A percentile compares a stretch with the other conserved stretches of the same genome.
Evolutionary conservation across 30 jellyfish, hydroid and myxozoan genomes (phyloP).

Genomic region (Aurelia coerulea): DNA sequence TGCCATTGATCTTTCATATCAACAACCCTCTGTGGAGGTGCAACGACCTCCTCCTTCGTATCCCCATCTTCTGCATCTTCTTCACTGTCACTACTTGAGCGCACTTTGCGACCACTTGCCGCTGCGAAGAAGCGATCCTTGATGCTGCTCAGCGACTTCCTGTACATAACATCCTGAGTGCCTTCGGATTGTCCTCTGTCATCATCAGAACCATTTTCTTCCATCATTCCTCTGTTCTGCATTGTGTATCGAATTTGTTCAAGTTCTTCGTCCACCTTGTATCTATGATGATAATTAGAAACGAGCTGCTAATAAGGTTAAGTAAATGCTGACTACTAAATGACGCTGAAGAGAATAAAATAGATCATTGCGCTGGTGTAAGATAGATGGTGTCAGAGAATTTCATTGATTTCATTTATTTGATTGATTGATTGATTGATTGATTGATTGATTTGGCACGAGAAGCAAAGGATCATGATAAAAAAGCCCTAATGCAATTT

Average conservation of each 20-base stretch:
- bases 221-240: slow-evolving; percentile 60
- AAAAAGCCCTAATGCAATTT: no score
- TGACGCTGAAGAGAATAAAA: no score
- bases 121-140: slow-evolving; percentile 65
- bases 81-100: slow-evolving; percentile 65
- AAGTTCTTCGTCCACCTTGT: slow-evolving; percentile 61
- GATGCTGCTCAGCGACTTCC: slow-evolving; percentile 72
- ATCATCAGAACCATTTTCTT: slow-evolving; percentile 10
- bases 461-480: no score
- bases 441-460: no score
- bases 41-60: slow-evolving; percentile 42
- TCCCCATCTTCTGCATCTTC: slow-evolving; percentile 40
- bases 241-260: slow-evolving; percentile 50
- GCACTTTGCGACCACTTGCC: slow-evolving; percentile 60
- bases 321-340: no score
- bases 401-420: no score
- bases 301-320: no score
- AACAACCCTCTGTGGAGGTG: slow-evolving; percentile 35
- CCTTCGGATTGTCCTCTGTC: background rate
- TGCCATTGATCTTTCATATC: slow-evolving; percentile 62
- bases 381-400: no score
- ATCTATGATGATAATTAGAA: background rate
- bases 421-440: no score
- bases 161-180: slow-evolving; percentile 47
- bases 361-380: no score